A percentile compares a stretch with the other conserved stretches of the same genome.
Evolutionary conservation across 2,888 invertebrate genomes (phyloP).

Genomic region (Ypsolopha scabrella): DNA sequence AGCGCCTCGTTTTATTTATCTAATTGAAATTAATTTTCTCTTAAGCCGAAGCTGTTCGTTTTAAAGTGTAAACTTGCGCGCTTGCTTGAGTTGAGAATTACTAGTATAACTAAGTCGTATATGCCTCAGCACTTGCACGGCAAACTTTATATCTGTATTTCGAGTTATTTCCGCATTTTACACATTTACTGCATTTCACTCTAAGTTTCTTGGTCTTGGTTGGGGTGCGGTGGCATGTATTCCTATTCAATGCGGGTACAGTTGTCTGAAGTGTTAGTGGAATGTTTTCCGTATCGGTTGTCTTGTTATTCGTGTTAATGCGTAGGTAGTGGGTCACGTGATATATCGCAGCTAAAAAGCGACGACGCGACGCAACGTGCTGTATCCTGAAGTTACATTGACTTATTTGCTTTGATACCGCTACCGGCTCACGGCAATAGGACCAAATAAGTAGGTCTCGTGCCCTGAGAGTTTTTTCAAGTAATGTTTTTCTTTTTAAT

Average conservation of each 20-base stretch:
- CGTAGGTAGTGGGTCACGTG: neutral
- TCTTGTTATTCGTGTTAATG: neutral
- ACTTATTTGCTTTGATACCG: no score
- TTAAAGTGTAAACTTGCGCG: neutral
- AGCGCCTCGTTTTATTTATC: neutral
- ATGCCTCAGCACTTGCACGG: neutral
- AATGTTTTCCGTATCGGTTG: neutral
- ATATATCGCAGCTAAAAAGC: neutral
- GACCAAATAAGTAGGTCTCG: no score
- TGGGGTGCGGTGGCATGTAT: neutral
- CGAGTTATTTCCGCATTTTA: constrained; percentile 5
- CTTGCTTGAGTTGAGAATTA: neutral
- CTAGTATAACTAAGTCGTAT: neutral
- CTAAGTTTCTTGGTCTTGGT: neutral
- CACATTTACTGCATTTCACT: constrained; percentile 2
- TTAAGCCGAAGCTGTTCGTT: neutral
- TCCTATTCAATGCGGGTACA: no score
- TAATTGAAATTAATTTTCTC: neutral
- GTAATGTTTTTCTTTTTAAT: no score
- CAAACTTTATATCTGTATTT: constrained; percentile 5
- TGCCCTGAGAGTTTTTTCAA: no score
- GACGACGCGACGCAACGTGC: no score
- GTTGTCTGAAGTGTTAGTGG: neutral
- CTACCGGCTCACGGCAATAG: no score
- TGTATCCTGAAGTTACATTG: no score